Conservation (phyloP, 2,113 vertebrate genomes). For the Tursiops truncatus region DNA sequence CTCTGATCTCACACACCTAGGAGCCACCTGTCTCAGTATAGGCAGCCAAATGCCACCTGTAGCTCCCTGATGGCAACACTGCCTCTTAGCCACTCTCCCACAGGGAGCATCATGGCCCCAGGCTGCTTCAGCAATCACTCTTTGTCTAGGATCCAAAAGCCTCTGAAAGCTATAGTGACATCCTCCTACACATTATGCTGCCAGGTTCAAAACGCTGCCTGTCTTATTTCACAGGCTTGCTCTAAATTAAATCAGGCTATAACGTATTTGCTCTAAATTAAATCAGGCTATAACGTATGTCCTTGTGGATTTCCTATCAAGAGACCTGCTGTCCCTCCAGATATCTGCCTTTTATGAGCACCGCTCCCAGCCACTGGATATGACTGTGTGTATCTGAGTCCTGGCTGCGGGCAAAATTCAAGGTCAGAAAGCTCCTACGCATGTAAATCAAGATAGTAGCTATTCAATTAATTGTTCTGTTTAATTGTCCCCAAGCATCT, state of each 20-base stretch:
- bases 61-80: neutral
- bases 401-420: neutral
- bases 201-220: neutral
- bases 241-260: conserved; percentile 32
- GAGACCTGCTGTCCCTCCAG: neutral
- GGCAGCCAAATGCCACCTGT: neutral
- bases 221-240: neutral
- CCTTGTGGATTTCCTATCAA: neutral
- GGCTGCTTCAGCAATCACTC: neutral
- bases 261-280: conserved; percentile 20
- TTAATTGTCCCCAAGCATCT: neutral
- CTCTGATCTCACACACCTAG: neutral
- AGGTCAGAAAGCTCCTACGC: neutral
- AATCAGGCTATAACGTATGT: neutral
- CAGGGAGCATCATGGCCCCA: neutral
- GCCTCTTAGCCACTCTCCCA: neutral
- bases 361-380: neutral
- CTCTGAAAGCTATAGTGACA: neutral
- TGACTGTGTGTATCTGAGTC: neutral
- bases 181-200: neutral
- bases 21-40: neutral
- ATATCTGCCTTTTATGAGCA: neutral
- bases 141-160: neutral
- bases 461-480: neutral
- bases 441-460: neutral